These are phyloP conservation scores for Ochotona curzoniae DNA, from an alignment of 2,113 vertebrate species.

Conservation along the genomic window DNA sequence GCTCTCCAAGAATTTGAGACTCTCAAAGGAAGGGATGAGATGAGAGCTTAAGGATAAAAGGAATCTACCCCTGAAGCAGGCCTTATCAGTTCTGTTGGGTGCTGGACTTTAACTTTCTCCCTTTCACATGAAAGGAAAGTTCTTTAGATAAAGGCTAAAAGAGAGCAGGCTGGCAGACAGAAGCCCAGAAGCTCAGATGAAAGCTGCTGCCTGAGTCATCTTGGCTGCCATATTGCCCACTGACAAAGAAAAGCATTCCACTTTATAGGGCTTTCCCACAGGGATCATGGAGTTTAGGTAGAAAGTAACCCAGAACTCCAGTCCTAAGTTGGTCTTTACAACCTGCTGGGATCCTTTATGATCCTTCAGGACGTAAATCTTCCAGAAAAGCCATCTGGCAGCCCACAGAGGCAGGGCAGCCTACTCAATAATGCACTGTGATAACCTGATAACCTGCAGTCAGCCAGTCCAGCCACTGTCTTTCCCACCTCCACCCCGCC, in stretches of 20 bases:
- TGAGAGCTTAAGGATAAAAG: constrained; percentile 24
- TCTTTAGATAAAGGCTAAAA: constrained; percentile 58
- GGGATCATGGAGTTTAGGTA: constrained; percentile 13
- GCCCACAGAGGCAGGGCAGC: constrained; percentile 47
- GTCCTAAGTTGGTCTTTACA: constrained; percentile 49
- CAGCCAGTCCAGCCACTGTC: constrained; percentile 8
- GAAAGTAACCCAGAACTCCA: constrained; percentile 45
- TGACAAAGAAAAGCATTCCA: background rate
- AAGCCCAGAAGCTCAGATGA: constrained; percentile 28
- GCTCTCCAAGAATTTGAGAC: background rate
- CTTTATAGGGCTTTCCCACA: constrained; percentile 42
- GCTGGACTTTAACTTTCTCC: constrained; percentile 39
- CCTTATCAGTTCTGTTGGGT: constrained; percentile 47
- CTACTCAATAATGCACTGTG: constrained; percentile 32
- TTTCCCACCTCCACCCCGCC: background rate
- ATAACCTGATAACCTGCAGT: constrained; percentile 51
- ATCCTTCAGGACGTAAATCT: constrained; percentile 59
- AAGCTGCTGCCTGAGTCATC: background rate
- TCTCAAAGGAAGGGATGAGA: background rate
- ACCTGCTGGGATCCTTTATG: constrained; percentile 58
- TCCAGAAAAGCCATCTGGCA: background rate
- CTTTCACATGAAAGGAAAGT: constrained; percentile 51
- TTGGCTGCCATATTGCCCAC: background rate
- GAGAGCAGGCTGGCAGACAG: background rate
- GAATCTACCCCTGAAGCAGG: background rate